A percentile compares a stretch with the other conserved stretches of the same genome.
Conservation (phyloP, 2,113 vertebrate species). For the human region DNA sequence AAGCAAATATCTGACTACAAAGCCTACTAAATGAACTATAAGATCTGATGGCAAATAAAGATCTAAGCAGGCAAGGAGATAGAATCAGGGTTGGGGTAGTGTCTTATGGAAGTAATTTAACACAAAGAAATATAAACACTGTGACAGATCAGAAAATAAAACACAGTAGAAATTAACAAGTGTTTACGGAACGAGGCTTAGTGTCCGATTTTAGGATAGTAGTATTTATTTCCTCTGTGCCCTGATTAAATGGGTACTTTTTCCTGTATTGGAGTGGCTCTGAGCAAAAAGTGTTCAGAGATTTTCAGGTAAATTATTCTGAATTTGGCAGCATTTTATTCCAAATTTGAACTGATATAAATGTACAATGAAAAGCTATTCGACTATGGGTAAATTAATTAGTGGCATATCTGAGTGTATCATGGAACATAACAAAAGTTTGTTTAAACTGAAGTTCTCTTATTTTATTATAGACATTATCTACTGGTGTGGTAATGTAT, state of each 20-base stretch:
- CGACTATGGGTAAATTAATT: conserved; percentile 25
- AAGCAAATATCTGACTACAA: background rate
- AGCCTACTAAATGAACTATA: background rate
- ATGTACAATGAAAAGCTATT: conserved; percentile 15
- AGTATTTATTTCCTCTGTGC: background rate
- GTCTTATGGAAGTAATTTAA: background rate
- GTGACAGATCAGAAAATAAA: background rate
- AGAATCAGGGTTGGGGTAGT: background rate
- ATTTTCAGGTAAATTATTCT: background rate
- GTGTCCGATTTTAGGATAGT: background rate
- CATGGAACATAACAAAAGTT: conserved; percentile 21
- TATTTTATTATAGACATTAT: conserved; percentile 5
- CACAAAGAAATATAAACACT: background rate
- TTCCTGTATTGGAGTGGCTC: background rate
- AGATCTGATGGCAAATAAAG: background rate
- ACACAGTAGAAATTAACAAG: background rate
- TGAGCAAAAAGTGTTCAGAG: background rate
- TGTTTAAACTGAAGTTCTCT: background rate
- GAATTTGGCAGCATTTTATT: background rate
- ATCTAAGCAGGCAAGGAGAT: background rate
- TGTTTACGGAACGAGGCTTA: background rate
- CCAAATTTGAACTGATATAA: background rate
- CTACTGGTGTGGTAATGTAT: background rate
- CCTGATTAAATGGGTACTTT: background rate
- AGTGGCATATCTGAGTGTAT: background rate